Base-by-base conservation (phyloP, 2,888 invertebrate species). In the Drosophila neotestacea region DNA sequence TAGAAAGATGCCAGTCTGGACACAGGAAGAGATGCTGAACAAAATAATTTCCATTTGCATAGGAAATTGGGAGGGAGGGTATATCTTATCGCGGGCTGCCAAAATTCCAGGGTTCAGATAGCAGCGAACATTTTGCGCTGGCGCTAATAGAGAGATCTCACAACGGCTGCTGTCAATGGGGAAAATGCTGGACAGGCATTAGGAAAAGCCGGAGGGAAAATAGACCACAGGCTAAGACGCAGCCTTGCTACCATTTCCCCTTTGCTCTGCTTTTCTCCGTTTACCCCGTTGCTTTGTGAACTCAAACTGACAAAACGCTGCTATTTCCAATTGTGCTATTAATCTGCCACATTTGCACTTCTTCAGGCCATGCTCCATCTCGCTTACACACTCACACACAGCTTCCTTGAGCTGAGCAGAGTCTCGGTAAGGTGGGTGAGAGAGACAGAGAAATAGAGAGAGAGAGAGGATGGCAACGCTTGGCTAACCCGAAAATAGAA, bases 291-390 rank as follows among this genome's bases (percentile, higher is more conserved):
- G 79, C 76, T 73, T 77, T 80, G 81, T 83, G 81, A 68, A 72
- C 83, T 83, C 72, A 79, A 85, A 77, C 84, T 88, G 84, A 82
- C 90, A 89, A 82, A 88, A 88, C 77, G 89, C 85, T 81, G 80
- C 76, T 88, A 77, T 89, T 85, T 82, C 89, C 89, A 88, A 90
- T 90, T 85, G 88, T 81, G 86, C 91, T 91, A 91, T 91, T 91
- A 91, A 91, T 91, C 91, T 91, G 89, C 87, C 90, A 91, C 91
- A 91, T 90, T 91, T 91, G 88, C 90, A 90, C 90, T 86, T 89
- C 85, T 77, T 56, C 75, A 58, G 71, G 42, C 16, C 63, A 32
- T 27, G 60, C 55, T 16, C 69, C 60, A 42, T 42, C 44, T 39
- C 48, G 67, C 63, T 58, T 47, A 30, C 68, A 30, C 80, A 2